These are phyloP conservation scores for Drosophila greeni DNA, from an alignment of 2,888 invertebrate genomes.

Conservation along the genomic window DNA sequence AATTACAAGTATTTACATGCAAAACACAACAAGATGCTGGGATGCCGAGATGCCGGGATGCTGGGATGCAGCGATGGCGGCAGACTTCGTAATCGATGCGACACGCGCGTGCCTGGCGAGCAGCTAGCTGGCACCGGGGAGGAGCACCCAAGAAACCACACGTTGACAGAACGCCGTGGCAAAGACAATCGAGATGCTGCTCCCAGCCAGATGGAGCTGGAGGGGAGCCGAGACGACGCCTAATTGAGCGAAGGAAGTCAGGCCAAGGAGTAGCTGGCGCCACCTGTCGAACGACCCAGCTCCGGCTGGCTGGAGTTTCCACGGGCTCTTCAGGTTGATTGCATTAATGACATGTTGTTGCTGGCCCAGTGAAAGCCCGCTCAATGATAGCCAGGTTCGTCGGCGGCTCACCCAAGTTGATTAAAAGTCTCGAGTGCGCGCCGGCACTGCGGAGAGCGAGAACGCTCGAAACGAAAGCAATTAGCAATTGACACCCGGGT, in stretches of 20 bases:
- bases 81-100: constrained; percentile 52
- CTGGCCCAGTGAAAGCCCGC: constrained; percentile 45
- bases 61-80: constrained; percentile 21
- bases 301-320: constrained; percentile 7
- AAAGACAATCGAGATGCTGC: constrained; percentile 43
- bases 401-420: constrained; percentile 36
- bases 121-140: constrained; percentile 12
- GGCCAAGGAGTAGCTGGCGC: constrained; percentile 43
- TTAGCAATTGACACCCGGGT: constrained; percentile 49
- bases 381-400: constrained; percentile 37
- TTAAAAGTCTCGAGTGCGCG: constrained; percentile 35
- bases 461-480: constrained; percentile 38
- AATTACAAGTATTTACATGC: constrained; percentile 67
- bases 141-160: constrained; percentile 39
- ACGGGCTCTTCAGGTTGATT: constrained; percentile 44
- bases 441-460: constrained; percentile 9
- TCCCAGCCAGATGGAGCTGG: not conserved
- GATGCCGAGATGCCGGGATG: constrained; percentile 6
- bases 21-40: constrained; percentile 56
- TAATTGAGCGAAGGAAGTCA: constrained; percentile 56
- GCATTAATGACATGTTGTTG: constrained; percentile 53
- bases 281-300: constrained; percentile 40
- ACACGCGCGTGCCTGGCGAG: constrained; percentile 42
- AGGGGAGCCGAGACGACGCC: constrained; percentile 19
- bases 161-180: constrained; percentile 41